Conservation (phyloP, 2,888 invertebrate species). For the Thalpophila matura region DNA sequence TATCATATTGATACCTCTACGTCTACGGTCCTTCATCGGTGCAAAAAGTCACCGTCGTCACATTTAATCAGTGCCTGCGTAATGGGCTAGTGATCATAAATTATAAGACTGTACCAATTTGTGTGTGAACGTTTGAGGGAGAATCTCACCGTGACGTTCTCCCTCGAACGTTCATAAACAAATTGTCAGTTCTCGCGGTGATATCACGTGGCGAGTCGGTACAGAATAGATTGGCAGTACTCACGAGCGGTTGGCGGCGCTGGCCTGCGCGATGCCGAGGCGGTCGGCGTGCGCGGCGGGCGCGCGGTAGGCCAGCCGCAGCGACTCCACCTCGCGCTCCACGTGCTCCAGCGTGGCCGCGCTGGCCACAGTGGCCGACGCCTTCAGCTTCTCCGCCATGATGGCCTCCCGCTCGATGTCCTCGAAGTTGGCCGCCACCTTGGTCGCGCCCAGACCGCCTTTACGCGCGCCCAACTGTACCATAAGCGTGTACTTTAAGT, state of each 20-base stretch:
- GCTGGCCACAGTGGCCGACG: conserved; percentile 64
- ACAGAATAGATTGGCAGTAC: too few species aligned
- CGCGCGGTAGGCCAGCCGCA: conserved; percentile 93
- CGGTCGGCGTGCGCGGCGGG: conserved; percentile 91
- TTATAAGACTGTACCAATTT: too few species aligned
- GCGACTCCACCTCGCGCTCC: conserved; percentile 93
- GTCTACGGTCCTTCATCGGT: too few species aligned
- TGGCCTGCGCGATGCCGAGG: conserved; percentile 96
- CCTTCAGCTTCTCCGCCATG: conserved; percentile 94
- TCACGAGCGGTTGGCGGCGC: conserved; percentile 62
- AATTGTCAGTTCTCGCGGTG: too few species aligned
- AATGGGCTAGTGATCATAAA: too few species aligned
- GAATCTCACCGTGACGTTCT: too few species aligned
- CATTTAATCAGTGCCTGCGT: too few species aligned
- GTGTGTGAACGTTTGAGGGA: too few species aligned
- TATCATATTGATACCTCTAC: too few species aligned
- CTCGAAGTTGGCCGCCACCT: conserved; percentile 98
- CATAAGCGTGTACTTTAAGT: not conserved
- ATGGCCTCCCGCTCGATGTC: conserved; percentile 98
- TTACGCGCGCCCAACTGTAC: conserved; percentile 96
- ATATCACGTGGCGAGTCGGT: too few species aligned
- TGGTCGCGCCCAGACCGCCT: conserved; percentile 97
- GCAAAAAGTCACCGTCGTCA: too few species aligned
- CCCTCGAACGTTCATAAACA: too few species aligned
- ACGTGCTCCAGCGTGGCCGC: conserved; percentile 72